A percentile compares a stretch with the other conserved stretches of the same genome.
These are phyloP conservation scores for Caenorhabditis uteleia DNA, from an alignment of 2,888 invertebrate species.

Conservation along the genomic window DNA sequence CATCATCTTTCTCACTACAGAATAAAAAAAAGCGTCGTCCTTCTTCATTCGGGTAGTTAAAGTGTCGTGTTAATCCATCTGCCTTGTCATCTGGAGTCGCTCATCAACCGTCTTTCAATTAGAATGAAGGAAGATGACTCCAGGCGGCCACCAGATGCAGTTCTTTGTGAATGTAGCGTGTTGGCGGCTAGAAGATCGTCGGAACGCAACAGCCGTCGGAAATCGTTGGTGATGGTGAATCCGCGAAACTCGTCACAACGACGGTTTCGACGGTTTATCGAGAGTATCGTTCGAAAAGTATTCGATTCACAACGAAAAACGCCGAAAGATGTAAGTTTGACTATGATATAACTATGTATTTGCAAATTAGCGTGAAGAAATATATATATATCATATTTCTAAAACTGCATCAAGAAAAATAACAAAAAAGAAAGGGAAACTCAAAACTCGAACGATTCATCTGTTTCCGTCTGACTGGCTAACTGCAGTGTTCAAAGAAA, in stretches of 20 bases:
- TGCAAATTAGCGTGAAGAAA: too few relatives aligned
- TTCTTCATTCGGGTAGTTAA: too few relatives aligned
- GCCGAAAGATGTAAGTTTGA: constrained; percentile 48
- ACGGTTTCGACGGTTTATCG: constrained; percentile 49
- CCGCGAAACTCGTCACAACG: constrained; percentile 38
- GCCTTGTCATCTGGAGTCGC: constrained; percentile 29
- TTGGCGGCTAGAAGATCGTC: constrained; percentile 29
- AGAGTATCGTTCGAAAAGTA: constrained; percentile 54
- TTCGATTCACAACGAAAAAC: constrained; percentile 47
- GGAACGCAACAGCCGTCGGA: background rate
- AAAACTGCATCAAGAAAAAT: too few relatives aligned
- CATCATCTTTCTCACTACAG: too few relatives aligned
- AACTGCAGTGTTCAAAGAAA: constrained; percentile 35
- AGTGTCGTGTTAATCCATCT: too few relatives aligned
- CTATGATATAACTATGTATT: too few relatives aligned
- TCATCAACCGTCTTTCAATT: too few relatives aligned
- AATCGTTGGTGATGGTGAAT: constrained; percentile 12
- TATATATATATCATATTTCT: too few relatives aligned
- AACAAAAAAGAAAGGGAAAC: too few relatives aligned
- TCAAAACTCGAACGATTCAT: too few relatives aligned
- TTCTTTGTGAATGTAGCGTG: constrained; percentile 49
- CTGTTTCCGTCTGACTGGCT: constrained; percentile 34
- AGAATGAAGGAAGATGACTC: constrained; percentile 40
- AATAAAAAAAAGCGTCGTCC: too few relatives aligned
- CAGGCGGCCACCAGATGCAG: constrained; percentile 53